phyloP scores from a whole-genome alignment of 2,797 vertebrate genomes.

The Chloroceryle amazona region DNA sequence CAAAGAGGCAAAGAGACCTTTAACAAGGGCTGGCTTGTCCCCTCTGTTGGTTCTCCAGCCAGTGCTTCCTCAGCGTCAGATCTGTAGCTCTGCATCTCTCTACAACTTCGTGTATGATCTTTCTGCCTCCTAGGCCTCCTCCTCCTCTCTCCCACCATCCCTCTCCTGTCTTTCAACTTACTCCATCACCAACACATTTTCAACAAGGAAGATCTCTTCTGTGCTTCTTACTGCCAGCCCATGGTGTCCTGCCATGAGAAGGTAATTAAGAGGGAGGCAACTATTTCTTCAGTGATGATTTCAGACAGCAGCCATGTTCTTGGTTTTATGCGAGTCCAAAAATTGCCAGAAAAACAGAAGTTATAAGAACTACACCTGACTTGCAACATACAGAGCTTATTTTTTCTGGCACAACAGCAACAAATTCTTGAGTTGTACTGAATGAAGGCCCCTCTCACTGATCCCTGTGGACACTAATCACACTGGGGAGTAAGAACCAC shows the following conservation, averaged over 20 bases:
- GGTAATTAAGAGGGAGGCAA: not conserved
- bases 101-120: not conserved
- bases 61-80: not conserved
- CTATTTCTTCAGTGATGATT: not conserved
- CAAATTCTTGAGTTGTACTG: not conserved
- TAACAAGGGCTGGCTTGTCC: conserved; percentile 15
- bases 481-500: not conserved
- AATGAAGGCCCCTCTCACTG: not conserved
- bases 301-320: not conserved
- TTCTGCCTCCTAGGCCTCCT: not conserved
- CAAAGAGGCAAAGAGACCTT: conserved; percentile 24
- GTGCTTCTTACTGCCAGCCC: not conserved
- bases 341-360: not conserved
- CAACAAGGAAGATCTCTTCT: not conserved
- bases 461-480: not conserved
- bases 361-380: not conserved
- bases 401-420: not conserved
- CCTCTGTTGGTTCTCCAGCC: not conserved
- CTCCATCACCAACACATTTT: not conserved
- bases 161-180: not conserved
- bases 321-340: not conserved
- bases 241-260: not conserved
- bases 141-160: not conserved
- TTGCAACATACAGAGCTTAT: not conserved
- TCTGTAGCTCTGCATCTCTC: not conserved